phyloP scores from a whole-genome alignment of 2,888 invertebrate genomes.

The Synergus laeviventris region DNA sequence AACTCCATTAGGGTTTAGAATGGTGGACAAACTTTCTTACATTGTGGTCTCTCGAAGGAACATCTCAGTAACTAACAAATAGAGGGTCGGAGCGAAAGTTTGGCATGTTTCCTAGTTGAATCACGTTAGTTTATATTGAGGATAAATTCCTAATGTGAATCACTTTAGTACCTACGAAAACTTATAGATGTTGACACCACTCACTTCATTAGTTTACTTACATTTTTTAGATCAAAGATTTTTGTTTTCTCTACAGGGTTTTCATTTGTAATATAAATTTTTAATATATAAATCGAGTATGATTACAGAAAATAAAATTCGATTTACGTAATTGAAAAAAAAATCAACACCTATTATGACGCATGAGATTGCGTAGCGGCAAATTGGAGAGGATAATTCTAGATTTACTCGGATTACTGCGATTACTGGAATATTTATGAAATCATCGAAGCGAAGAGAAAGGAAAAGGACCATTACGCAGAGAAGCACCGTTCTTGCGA shows the following conservation, averaged over 20 bases:
- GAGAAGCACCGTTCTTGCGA: slow-evolving; percentile 64
- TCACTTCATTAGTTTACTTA: not conserved
- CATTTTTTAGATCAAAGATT: not conserved
- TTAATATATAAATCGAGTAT: not conserved
- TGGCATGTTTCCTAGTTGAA: slow-evolving; percentile 53
- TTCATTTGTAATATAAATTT: not conserved
- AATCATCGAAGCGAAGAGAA: slow-evolving; percentile 57
- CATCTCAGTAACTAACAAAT: slow-evolving; percentile 52
- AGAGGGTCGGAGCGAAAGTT: slow-evolving; percentile 54
- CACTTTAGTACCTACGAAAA: not conserved
- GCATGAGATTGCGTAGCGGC: slow-evolving; percentile 32
- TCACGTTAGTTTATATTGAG: slow-evolving; percentile 51
- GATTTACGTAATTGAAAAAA: slow-evolving; percentile 18
- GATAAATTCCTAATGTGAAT: slow-evolving; percentile 47
- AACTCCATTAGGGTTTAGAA: not conserved
- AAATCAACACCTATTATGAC: slow-evolving; percentile 15
- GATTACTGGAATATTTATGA: slow-evolving; percentile 32
- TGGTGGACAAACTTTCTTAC: slow-evolving; percentile 51
- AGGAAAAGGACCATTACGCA: slow-evolving; percentile 70
- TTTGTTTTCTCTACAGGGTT: not conserved
- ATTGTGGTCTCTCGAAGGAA: slow-evolving; percentile 49
- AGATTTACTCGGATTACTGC: slow-evolving; percentile 32
- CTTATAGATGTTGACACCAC: not conserved
- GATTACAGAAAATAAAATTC: not conserved
- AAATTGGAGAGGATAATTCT: slow-evolving; percentile 26